Evolutionary conservation across 2,888 invertebrate genomes (phyloP).

Genomic region (Villa cingulata): DNA sequence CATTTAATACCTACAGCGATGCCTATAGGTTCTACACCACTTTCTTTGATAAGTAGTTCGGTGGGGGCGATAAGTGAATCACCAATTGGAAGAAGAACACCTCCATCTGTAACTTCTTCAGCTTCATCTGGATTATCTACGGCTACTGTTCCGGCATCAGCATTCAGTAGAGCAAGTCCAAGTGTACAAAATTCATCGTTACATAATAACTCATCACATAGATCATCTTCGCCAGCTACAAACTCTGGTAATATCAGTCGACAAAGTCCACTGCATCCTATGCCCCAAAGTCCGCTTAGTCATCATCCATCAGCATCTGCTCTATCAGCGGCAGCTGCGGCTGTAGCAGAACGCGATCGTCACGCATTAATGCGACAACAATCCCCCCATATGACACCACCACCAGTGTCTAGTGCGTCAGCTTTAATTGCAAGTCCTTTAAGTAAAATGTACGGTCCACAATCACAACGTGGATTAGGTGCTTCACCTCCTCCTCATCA

Average conservation of each 20-base stretch:
- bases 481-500: conserved; percentile 35
- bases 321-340: conserved; percentile 35
- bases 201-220: conserved; percentile 25
- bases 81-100: conserved; percentile 28
- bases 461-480: conserved; percentile 42
- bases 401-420: conserved; percentile 36
- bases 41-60: conserved; percentile 21
- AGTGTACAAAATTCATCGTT: conserved; percentile 29
- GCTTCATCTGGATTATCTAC: conserved; percentile 22
- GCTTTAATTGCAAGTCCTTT: conserved; percentile 35
- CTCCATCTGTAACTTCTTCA: conserved; percentile 29
- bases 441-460: conserved; percentile 38
- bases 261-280: conserved; percentile 36
- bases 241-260: conserved; percentile 32
- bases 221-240: conserved; percentile 32
- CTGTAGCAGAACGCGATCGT: conserved; percentile 35
- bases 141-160: conserved; percentile 32
- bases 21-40: conserved; percentile 23
- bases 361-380: conserved; percentile 35
- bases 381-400: conserved; percentile 37
- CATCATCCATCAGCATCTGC: conserved; percentile 36
- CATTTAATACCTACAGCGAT: conserved; percentile 32
- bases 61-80: conserved; percentile 16
- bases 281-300: conserved; percentile 34
- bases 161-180: conserved; percentile 37